These are phyloP conservation scores for Podabrus alpinus DNA, from an alignment of 2,888 invertebrate species.

Conservation along the genomic window DNA sequence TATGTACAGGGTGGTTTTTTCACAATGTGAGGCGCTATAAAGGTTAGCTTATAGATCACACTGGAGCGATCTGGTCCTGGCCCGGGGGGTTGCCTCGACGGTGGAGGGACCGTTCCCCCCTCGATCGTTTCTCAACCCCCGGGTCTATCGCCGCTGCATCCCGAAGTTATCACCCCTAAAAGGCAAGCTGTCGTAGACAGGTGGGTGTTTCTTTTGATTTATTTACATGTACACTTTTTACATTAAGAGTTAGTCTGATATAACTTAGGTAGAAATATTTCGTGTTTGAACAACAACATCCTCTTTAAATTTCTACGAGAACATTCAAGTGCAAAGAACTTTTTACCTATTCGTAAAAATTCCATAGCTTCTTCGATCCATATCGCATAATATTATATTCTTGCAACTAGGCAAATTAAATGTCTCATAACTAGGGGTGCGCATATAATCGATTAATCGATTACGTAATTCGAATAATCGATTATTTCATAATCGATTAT, in stretches of 20 bases:
- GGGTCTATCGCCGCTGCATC: constrained; percentile 66
- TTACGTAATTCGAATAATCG: too few species aligned
- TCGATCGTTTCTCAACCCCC: constrained; percentile 65
- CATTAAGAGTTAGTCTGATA: background rate
- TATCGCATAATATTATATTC: background rate
- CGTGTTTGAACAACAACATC: background rate
- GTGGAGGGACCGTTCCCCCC: constrained; percentile 73
- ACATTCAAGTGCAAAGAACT: background rate
- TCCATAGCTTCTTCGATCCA: background rate
- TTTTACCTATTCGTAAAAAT: background rate
- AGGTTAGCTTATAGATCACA: constrained; percentile 46
- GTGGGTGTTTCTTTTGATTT: constrained; percentile 50
- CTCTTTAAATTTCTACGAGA: background rate
- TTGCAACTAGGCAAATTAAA: too few species aligned
- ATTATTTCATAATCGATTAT: too few species aligned
- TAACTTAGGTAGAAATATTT: background rate
- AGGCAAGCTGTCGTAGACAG: constrained; percentile 84
- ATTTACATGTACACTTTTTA: constrained; percentile 20
- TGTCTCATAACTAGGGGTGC: too few species aligned
- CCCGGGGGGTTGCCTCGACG: constrained; percentile 79
- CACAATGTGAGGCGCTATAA: constrained; percentile 44
- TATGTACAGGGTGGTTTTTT: constrained; percentile 36
- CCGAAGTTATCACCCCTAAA: constrained; percentile 76
- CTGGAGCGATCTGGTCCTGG: constrained; percentile 58
- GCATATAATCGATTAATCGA: too few species aligned